Base-by-base conservation (phyloP, 2,888 invertebrate species). In the Falcaria lacertinaria region DNA sequence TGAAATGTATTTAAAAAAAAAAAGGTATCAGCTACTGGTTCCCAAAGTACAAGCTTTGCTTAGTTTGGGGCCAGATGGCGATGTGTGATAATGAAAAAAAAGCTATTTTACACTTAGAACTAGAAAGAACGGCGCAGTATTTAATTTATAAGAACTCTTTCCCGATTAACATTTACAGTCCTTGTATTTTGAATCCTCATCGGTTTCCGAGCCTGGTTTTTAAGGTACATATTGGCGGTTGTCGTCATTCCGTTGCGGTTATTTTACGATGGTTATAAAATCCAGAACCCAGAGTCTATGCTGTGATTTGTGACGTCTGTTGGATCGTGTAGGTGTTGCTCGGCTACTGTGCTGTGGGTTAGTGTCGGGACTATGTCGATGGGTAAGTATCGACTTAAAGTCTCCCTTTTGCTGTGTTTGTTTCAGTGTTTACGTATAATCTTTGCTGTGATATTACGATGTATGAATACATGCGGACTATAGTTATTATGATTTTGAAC, bases 301-400 rank as follows among this genome's bases (percentile, higher is more conserved):
- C 57, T 50, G 70, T 80, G 80, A 84, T 83, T 84, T 84, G 84
- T 84, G 74, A 74, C 69, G 73, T 69, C 67, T 66, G 64, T 63
- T 64, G 52, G 61, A 61, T 53, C 47, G 72, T 50, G 83, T 80
- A 69, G 80, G 81, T 67, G 80, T 67, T 64, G 63, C 50, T 52
- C 60, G 55, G 80, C 82, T 83, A 79, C 82, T 60, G 80, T 73
- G 54, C 55, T 52, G 56, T 39, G 44, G 34, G 25, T 32, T 54
- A 67, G 60, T 63, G 67, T 34, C 58, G 66, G 47, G 39, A 33
- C 28, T 8, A 28, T 51, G 43, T 53, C 44, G 56, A 57, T 33
- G 7, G 4, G 14, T 8, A 1, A 11, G 22, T 25, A 37, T 37
- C 22, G 25, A 37, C 14, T 2, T 11, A 4, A 15, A 13, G 7